Evolutionary conservation across 2,888 invertebrate genomes (phyloP).

Genomic region (Lacanobia oleracea): DNA sequence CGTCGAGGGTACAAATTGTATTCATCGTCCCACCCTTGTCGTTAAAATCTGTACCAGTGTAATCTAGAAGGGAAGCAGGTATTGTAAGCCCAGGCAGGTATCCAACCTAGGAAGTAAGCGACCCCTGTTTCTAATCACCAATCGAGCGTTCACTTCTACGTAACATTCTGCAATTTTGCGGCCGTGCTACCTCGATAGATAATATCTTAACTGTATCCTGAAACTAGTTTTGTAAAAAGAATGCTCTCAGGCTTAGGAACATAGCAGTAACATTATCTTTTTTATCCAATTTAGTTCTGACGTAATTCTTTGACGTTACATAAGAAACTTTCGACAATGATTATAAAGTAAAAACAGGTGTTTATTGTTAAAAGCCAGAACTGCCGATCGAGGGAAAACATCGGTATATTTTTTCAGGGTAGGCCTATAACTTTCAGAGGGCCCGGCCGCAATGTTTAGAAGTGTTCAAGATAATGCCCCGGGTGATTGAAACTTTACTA

Average conservation of each 20-base stretch:
- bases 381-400: constrained; percentile 20
- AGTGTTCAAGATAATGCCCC: constrained; percentile 57
- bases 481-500: constrained; percentile 65
- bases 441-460: constrained; percentile 51
- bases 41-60: constrained; percentile 34
- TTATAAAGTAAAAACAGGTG: constrained; percentile 21
- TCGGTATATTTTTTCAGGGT: constrained; percentile 45
- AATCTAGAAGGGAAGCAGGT: constrained; percentile 1
- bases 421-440: constrained; percentile 42
- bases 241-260: not conserved
- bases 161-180: constrained; percentile 23
- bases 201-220: not conserved
- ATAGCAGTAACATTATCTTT: not conserved
- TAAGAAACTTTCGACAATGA: not conserved
- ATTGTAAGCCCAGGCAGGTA: constrained; percentile 17
- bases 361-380: constrained; percentile 29
- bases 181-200: not conserved
- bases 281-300: constrained; percentile 5
- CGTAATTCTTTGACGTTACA: not conserved
- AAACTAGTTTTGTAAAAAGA: not conserved
- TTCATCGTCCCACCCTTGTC: constrained; percentile 20
- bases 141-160: constrained; percentile 19
- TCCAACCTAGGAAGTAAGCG: not conserved
- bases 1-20: constrained; percentile 16
- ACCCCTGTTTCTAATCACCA: constrained; percentile 37